Conservation (phyloP, 2,797 vertebrate species). For the Passerculus sandwichensis region DNA sequence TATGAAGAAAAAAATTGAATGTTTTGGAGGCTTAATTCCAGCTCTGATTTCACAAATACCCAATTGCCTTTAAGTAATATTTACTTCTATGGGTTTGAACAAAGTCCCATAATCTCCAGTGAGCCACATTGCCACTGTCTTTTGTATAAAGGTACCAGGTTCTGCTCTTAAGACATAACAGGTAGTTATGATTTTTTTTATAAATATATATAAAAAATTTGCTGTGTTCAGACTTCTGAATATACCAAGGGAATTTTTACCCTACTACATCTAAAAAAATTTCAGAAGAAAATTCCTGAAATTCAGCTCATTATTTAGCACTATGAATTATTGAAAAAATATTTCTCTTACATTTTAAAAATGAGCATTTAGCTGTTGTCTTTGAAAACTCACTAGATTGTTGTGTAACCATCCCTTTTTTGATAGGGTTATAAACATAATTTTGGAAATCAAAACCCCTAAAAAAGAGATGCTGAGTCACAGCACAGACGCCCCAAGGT, state of each 20-base stretch:
- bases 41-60: neutral
- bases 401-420: neutral
- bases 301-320: neutral
- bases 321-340: neutral
- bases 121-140: neutral
- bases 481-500: neutral
- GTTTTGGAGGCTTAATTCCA: neutral
- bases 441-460: neutral
- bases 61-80: neutral
- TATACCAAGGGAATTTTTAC: neutral
- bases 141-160: neutral
- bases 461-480: slow-evolving; percentile 33
- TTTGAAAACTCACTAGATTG: neutral
- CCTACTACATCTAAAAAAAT: neutral
- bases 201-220: neutral
- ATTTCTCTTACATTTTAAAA: neutral
- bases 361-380: neutral
- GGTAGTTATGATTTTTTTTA: neutral
- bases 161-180: neutral
- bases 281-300: neutral
- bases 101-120: neutral
- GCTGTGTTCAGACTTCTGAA: neutral
- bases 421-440: neutral
- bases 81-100: neutral
- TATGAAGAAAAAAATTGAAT: neutral